phyloP scores from a whole-genome alignment of 2,113 vertebrate genomes.

The Rutilus rutilus region DNA sequence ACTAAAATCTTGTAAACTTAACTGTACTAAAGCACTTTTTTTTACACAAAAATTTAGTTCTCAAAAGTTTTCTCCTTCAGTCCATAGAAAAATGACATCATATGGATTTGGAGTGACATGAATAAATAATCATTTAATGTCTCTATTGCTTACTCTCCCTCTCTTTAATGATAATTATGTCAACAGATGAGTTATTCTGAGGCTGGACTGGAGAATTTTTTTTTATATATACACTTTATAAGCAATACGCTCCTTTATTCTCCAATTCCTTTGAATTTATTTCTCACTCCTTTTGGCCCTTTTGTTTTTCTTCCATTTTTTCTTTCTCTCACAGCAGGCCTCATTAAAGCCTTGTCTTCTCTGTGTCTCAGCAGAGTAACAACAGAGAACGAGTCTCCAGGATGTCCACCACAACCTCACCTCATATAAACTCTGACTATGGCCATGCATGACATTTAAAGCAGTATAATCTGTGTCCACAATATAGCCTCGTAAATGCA shows the following conservation, averaged over 20 bases:
- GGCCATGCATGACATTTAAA: slow-evolving; percentile 6
- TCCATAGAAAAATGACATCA: neutral
- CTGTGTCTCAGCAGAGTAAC: slow-evolving; percentile 1
- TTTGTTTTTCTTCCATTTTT: slow-evolving; percentile 11
- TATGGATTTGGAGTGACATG: neutral
- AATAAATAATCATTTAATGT: neutral
- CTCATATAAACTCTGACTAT: slow-evolving; percentile 34
- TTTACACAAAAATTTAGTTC: neutral
- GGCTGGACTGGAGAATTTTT: neutral
- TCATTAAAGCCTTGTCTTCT: slow-evolving; percentile 30
- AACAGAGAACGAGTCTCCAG: slow-evolving; percentile 15
- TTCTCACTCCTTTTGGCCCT: slow-evolving; percentile 4
- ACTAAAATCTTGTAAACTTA: neutral
- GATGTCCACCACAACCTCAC: slow-evolving; percentile 35
- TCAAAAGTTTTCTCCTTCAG: neutral
- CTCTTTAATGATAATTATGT: slow-evolving; percentile 3
- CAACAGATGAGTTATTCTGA: neutral
- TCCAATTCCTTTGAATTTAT: neutral
- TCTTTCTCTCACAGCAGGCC: slow-evolving; percentile 30
- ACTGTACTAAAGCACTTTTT: neutral
- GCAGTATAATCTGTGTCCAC: neutral
- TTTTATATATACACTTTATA: no score
- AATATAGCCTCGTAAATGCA: neutral
- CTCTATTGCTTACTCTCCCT: neutral
- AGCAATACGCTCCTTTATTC: neutral